A percentile compares a stretch with the other conserved stretches of the same genome.
These are phyloP conservation scores for Pteronotus mesoamericanus DNA, from an alignment of 2,797 vertebrate genomes.

Conservation along the genomic window DNA sequence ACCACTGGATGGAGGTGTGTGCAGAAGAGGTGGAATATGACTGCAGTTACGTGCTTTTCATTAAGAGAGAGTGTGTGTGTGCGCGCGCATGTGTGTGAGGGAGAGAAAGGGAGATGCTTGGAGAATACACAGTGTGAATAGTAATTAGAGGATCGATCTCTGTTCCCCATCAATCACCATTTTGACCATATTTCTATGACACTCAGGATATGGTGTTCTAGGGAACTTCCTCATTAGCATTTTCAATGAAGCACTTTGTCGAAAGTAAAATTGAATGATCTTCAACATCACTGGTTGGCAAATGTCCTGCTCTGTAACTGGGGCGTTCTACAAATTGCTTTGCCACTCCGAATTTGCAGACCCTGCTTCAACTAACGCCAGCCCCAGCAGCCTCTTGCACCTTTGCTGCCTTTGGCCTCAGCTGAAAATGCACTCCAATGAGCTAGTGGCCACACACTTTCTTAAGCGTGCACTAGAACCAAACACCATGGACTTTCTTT, in stretches of 20 bases:
- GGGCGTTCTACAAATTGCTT: conserved; percentile 52
- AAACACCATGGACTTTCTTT: conserved; percentile 32
- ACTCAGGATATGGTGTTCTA: conserved; percentile 57
- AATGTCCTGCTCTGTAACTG: background rate
- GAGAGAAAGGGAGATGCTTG: background rate
- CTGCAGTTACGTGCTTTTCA: background rate
- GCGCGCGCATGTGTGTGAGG: background rate
- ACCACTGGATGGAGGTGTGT: background rate
- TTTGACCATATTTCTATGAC: conserved; percentile 34
- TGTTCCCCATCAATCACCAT: conserved; percentile 14
- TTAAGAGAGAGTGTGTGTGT: background rate
- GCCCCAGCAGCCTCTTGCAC: conserved; percentile 55
- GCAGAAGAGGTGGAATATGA: background rate
- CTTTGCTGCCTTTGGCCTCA: conserved; percentile 72
- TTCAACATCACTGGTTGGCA: conserved; percentile 20
- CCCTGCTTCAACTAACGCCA: conserved; percentile 36
- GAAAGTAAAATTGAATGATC: background rate
- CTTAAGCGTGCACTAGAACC: conserved; percentile 22
- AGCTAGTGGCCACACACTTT: conserved; percentile 56
- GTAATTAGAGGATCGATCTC: background rate
- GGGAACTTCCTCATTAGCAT: conserved; percentile 33
- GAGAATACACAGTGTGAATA: background rate
- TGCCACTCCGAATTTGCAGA: background rate
- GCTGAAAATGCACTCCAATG: conserved; percentile 32
- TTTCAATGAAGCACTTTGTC: conserved; percentile 37